phyloP scores from a whole-genome alignment of 2,797 vertebrate genomes.

The Myiotriccus ornatus region DNA sequence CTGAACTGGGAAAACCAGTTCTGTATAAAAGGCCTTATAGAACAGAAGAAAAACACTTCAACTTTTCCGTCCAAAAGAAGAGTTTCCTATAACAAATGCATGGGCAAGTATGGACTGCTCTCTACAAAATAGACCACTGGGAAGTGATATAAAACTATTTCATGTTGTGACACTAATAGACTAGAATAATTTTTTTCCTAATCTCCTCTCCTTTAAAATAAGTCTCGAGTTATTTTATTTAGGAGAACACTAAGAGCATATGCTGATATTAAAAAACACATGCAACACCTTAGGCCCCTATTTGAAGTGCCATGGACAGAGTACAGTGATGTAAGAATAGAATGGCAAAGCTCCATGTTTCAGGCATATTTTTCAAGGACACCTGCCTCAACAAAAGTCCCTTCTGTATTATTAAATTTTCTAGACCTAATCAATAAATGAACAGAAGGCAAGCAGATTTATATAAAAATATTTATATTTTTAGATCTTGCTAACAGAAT shows the following conservation, averaged over 20 bases:
- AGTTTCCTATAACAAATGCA: neutral
- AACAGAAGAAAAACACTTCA: neutral
- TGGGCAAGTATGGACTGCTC: neutral
- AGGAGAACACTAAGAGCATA: neutral
- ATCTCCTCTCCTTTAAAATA: neutral
- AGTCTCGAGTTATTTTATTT: neutral
- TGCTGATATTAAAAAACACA: neutral
- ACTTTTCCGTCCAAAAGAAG: neutral
- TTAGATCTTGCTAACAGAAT: neutral
- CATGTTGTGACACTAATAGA: neutral
- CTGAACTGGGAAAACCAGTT: neutral
- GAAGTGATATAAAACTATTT: neutral
- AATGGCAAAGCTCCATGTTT: neutral
- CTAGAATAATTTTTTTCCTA: neutral
- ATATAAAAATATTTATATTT: neutral
- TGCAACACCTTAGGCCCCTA: neutral
- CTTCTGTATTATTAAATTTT: neutral
- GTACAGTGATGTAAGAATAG: rapidly evolving
- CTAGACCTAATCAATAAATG: neutral
- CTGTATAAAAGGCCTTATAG: neutral
- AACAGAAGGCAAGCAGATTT: neutral
- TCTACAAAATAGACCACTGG: neutral
- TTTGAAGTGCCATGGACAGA: neutral
- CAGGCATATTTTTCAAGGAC: neutral
- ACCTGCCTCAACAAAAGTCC: neutral